Evolutionary conservation across 2,888 invertebrate genomes (phyloP).

Genomic region (Boloria selene): DNA sequence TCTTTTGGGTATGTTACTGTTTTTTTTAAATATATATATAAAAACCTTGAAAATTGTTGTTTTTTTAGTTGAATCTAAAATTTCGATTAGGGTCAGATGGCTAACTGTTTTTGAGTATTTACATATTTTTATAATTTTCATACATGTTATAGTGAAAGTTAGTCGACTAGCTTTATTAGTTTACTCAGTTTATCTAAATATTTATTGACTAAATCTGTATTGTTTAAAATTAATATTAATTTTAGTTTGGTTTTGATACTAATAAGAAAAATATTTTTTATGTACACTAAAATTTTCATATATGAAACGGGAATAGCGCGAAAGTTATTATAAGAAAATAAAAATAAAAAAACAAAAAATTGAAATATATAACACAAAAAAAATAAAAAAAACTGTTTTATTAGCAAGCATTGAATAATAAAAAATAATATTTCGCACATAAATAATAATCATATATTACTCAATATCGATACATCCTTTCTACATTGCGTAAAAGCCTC

Average conservation of each 20-base stretch:
- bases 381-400: no score
- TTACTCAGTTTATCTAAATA: neutral
- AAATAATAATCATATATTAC: slow-evolving; percentile 35
- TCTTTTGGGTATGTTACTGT: slow-evolving; percentile 69
- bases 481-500: slow-evolving; percentile 47
- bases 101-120: neutral
- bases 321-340: no score
- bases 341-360: no score
- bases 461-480: slow-evolving; percentile 46
- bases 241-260: no score
- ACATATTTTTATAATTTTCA: neutral
- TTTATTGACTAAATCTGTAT: neutral
- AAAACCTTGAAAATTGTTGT: neutral
- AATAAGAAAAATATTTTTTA: no score
- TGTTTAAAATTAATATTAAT: neutral
- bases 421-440: slow-evolving; percentile 5
- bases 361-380: no score
- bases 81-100: neutral
- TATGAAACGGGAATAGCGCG: no score
- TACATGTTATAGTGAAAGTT: slow-evolving; percentile 8
- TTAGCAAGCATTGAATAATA: slow-evolving; percentile 2
- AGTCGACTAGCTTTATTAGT: slow-evolving; percentile 1
- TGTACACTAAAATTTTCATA: no score
- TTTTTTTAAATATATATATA: neutral
- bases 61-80: neutral